Conservation (phyloP, 1,140 invertebrate genomes). For the Trachymyrmex cornetzi region DNA sequence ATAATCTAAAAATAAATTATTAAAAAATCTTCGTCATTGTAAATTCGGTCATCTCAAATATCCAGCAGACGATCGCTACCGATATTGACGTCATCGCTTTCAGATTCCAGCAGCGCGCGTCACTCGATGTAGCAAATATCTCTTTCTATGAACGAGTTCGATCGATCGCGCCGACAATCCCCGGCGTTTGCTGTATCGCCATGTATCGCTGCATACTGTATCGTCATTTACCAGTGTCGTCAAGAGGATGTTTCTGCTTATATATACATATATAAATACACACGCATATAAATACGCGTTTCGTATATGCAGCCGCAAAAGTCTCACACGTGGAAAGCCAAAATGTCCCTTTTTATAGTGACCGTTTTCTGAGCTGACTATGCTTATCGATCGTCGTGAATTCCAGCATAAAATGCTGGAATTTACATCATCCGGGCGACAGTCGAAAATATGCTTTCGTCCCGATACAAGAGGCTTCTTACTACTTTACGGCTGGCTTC, state of each 20-base stretch:
- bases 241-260: conserved; percentile 28
- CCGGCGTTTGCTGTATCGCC: conserved; percentile 17
- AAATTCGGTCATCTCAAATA: conserved; percentile 34
- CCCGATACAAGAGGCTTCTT: conserved; percentile 28
- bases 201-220: background rate
- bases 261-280: background rate
- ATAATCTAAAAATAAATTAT: conserved; percentile 39
- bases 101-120: conserved; percentile 34
- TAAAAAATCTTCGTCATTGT: conserved; percentile 26
- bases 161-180: conserved; percentile 51
- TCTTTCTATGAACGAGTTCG: conserved; percentile 41
- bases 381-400: conserved; percentile 46
- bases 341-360: background rate
- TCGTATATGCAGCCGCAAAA: background rate
- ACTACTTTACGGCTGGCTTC: conserved; percentile 34
- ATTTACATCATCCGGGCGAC: conserved; percentile 37
- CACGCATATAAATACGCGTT: background rate
- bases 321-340: conserved; percentile 1
- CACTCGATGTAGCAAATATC: conserved; percentile 17
- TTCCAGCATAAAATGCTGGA: conserved; percentile 43
- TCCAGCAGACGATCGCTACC: conserved; percentile 10
- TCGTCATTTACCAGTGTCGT: conserved; percentile 36
- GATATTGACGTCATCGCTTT: conserved; percentile 54
- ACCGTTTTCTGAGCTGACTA: conserved; percentile 18
- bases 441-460: conserved; percentile 29